Conservation (phyloP, 2,797 vertebrate genomes). For the Falco biarmicus region DNA sequence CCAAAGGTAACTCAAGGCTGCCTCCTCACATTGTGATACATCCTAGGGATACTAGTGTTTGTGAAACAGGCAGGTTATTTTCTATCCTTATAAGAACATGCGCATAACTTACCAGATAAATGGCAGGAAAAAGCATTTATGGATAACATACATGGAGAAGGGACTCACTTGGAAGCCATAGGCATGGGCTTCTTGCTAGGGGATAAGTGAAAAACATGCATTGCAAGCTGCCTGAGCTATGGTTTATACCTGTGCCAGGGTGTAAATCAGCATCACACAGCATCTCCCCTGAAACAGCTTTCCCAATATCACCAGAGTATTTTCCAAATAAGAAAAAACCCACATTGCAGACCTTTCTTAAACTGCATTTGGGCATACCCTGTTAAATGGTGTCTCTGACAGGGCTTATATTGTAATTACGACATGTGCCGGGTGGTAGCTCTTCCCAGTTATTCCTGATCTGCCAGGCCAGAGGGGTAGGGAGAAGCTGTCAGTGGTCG, state of each 20-base stretch:
- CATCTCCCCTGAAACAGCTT: background rate
- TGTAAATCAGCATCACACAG: background rate
- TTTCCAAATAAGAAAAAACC: background rate
- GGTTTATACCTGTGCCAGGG: background rate
- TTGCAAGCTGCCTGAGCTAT: background rate
- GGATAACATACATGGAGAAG: background rate
- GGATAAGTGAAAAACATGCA: background rate
- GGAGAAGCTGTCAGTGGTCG: background rate
- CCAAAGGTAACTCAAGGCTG: background rate
- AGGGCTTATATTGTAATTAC: background rate
- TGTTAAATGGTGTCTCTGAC: background rate
- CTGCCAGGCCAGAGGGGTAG: background rate
- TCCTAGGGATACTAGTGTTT: fast-evolving
- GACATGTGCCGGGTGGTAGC: background rate
- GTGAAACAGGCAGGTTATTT: background rate
- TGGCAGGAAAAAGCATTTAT: background rate
- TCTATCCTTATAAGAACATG: background rate
- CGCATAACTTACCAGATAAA: background rate
- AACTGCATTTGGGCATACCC: background rate
- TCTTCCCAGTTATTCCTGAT: background rate
- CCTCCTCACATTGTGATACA: fast-evolving
- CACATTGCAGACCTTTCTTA: background rate
- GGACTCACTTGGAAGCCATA: background rate
- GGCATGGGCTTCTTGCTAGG: background rate
- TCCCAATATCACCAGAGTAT: background rate